Percentiles rank a stretch among this genome's conserved stretches.
These are phyloP conservation scores for Nephrocerus scutellatus DNA, from an alignment of 2,888 invertebrate genomes.

Conservation along the genomic window DNA sequence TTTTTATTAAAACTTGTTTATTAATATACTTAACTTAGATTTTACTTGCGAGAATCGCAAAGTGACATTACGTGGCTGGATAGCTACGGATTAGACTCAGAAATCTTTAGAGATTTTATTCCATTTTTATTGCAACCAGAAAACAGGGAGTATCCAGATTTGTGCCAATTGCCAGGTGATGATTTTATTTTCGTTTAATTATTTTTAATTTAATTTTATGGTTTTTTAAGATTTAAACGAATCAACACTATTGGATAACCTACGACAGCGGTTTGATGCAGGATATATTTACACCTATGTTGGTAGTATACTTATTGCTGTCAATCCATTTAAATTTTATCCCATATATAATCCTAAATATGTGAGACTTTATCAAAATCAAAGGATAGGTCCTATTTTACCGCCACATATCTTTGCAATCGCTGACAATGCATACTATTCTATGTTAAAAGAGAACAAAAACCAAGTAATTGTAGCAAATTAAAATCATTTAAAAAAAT, in stretches of 20 bases:
- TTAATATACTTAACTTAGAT: conserved; percentile 51
- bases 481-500: not conserved
- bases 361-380: conserved; percentile 90
- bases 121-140: conserved; percentile 86
- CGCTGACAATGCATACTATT: conserved; percentile 88
- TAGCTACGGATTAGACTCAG: conserved; percentile 81
- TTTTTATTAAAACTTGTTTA: not conserved
- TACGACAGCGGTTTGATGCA: conserved; percentile 78
- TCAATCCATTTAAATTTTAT: conserved; percentile 91
- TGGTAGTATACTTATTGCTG: conserved; percentile 89
- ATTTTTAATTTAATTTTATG: not conserved
- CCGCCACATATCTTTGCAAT: conserved; percentile 97
- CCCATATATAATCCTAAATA: conserved; percentile 98
- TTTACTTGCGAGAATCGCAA: conserved; percentile 81
- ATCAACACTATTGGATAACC: conserved; percentile 83
- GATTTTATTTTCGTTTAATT: not conserved
- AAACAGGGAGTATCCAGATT: conserved; percentile 89
- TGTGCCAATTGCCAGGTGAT: conserved; percentile 75
- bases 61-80: conserved; percentile 81
- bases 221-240: conserved; percentile 70
- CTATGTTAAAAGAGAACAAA: conserved; percentile 83
- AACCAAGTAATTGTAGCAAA: conserved; percentile 52
- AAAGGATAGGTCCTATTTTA: conserved; percentile 80
- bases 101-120: conserved; percentile 86
- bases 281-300: conserved; percentile 96